Conservation (phyloP, 2,797 vertebrate species). For the Fringilla coelebs region DNA sequence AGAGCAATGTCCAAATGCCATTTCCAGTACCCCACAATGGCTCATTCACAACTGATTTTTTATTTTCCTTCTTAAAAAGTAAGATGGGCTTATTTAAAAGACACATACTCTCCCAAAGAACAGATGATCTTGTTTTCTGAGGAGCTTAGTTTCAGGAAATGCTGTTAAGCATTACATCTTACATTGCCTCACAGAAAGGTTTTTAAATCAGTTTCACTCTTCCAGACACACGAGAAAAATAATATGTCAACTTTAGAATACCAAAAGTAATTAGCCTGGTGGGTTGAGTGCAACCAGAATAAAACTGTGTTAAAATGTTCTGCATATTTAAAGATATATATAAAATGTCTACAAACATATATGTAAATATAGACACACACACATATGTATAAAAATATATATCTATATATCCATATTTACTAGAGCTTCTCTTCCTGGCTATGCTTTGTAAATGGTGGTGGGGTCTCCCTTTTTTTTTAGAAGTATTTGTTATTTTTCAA, state of each 20-base stretch:
- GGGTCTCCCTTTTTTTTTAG: neutral
- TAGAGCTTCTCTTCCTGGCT: neutral
- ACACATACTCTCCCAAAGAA: neutral
- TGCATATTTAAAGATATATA: neutral
- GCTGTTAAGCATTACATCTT: neutral
- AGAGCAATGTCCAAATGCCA: neutral
- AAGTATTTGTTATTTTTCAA: neutral
- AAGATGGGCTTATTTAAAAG: neutral
- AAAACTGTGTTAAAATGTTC: neutral
- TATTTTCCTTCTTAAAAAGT: neutral
- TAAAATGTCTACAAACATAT: neutral
- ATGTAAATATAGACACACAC: neutral
- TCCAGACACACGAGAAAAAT: neutral
- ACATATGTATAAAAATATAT: too few species aligned
- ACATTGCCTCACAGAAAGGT: neutral
- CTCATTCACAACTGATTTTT: neutral
- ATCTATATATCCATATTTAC: neutral
- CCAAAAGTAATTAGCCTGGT: neutral
- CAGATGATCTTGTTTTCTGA: neutral
- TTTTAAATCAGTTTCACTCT: neutral
- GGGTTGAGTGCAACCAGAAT: neutral
- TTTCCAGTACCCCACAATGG: fast-evolving
- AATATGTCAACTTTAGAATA: neutral
- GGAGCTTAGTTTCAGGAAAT: neutral
- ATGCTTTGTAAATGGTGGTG: neutral